Conservation (phyloP, 2,888 invertebrate species). For the Caenorhabditis angaria region DNA sequence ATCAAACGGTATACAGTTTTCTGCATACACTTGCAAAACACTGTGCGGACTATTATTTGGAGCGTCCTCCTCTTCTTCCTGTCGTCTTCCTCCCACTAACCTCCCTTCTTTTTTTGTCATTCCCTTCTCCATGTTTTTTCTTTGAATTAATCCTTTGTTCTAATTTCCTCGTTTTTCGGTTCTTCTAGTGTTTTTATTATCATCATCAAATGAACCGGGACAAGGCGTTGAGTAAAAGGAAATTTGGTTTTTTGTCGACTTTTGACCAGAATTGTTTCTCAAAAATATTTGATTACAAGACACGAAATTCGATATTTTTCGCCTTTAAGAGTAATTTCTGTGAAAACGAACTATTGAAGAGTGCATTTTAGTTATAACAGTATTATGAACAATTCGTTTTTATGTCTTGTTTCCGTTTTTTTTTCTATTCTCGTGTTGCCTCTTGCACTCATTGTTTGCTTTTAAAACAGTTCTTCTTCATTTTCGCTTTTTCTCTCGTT, state of each 20-base stretch:
- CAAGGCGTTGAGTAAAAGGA: not conserved
- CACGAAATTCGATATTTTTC: not conserved
- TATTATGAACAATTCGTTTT: no score
- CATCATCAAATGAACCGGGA: not conserved
- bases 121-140: not conserved
- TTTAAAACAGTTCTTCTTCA: constrained; percentile 1
- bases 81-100: not conserved
- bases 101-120: not conserved
- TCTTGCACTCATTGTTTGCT: not conserved
- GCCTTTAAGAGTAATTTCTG: constrained; percentile 1
- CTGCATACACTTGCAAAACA: not conserved
- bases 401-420: not conserved
- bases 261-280: not conserved
- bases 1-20: not conserved
- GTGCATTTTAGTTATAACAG: not conserved
- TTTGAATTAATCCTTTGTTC: not conserved
- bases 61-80: not conserved
- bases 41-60: not conserved
- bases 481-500: not conserved
- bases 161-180: constrained; percentile 1
- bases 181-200: not conserved
- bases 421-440: not conserved
- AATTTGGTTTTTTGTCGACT: not conserved
- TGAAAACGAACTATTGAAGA: not conserved
- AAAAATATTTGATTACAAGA: not conserved